These are phyloP conservation scores for Cossypha heuglini DNA, from an alignment of 2,797 vertebrate genomes.

Conservation along the genomic window DNA sequence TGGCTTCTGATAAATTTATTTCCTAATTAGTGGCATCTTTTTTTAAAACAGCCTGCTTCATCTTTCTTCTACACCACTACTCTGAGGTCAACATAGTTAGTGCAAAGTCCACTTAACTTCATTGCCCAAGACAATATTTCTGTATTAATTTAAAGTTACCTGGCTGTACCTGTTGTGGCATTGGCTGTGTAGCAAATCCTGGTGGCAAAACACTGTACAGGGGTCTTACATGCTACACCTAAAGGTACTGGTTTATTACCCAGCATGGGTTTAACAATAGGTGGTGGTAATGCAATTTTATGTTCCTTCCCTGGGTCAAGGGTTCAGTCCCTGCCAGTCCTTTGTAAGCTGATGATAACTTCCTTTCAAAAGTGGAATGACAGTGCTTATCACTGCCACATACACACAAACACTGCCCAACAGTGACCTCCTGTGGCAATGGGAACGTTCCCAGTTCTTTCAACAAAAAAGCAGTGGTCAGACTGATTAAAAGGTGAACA, in stretches of 20 bases:
- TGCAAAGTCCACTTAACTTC: not conserved
- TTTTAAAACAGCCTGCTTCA: not conserved
- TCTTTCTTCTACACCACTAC: not conserved
- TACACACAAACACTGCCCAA: not conserved
- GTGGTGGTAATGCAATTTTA: not conserved
- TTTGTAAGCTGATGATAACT: not conserved
- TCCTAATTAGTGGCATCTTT: not conserved
- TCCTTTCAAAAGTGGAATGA: not conserved
- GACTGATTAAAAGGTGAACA: not conserved
- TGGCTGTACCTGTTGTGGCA: not conserved
- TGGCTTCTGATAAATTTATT: not conserved
- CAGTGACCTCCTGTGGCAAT: conserved; percentile 45
- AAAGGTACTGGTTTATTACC: not conserved
- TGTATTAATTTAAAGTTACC: not conserved
- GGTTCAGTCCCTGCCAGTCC: not conserved
- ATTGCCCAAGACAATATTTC: not conserved
- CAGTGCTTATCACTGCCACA: not conserved
- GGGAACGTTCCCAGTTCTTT: not conserved
- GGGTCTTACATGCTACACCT: not conserved
- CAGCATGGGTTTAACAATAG: not conserved
- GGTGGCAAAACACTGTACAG: not conserved
- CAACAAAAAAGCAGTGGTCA: not conserved
- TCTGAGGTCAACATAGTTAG: not conserved
- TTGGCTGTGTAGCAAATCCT: not conserved
- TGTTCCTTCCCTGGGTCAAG: not conserved